Conservation (phyloP, 2,888 invertebrate genomes). For the Acrobasis suavella region DNA sequence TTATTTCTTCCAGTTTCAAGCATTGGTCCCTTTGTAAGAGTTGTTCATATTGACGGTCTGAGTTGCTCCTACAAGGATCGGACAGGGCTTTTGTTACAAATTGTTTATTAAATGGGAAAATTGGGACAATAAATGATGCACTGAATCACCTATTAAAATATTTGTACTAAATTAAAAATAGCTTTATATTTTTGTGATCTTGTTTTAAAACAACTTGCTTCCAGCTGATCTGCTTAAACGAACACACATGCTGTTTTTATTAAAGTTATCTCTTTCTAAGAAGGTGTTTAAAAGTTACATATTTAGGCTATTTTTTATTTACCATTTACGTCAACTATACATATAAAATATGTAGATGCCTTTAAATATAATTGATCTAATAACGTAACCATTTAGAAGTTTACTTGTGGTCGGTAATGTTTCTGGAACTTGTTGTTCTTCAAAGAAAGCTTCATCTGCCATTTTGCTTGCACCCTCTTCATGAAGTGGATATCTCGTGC, state of each 20-base stretch:
- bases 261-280: background rate
- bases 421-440: constrained; percentile 91
- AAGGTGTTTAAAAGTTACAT: background rate
- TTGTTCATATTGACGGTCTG: too few species aligned
- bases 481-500: constrained; percentile 93
- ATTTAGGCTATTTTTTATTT: background rate
- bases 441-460: constrained; percentile 88
- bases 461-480: constrained; percentile 90
- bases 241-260: background rate
- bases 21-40: too few species aligned
- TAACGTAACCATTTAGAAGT: constrained; percentile 80
- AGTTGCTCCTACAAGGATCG: too few species aligned
- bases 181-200: too few species aligned
- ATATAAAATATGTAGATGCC: constrained; percentile 3
- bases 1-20: too few species aligned
- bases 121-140: too few species aligned
- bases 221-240: background rate
- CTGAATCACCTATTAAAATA: too few species aligned
- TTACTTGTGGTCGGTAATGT: constrained; percentile 91
- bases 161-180: too few species aligned
- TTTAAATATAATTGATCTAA: constrained; percentile 5
- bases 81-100: too few species aligned
- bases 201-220: too few species aligned
- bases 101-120: too few species aligned
- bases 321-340: background rate